phyloP scores from a whole-genome alignment of 2,888 invertebrate genomes.

The Ypsolopha sequella region DNA sequence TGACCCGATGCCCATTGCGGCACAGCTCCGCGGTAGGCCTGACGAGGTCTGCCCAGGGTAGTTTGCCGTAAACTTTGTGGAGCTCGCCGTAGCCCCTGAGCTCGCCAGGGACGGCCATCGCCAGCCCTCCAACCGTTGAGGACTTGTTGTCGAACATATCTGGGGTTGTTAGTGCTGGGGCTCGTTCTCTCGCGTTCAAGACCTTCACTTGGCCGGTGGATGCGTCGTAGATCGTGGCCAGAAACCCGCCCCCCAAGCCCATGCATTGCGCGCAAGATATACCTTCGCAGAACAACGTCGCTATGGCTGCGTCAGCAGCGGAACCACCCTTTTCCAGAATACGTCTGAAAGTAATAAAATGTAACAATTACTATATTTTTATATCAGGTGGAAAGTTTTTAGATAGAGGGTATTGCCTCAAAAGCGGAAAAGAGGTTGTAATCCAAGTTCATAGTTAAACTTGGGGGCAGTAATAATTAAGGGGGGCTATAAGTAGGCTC shows the following conservation, averaged over 20 bases:
- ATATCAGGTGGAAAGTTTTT: not conserved
- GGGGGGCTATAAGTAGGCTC: too few relatives aligned
- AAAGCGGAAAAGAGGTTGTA: too few relatives aligned
- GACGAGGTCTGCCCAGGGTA: conserved; percentile 85
- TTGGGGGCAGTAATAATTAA: too few relatives aligned
- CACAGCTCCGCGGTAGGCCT: conserved; percentile 84
- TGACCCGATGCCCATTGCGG: conserved; percentile 77
- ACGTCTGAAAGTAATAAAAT: conserved; percentile 45
- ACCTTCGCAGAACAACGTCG: conserved; percentile 88
- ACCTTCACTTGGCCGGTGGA: conserved; percentile 70
- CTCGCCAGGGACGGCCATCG: conserved; percentile 90
- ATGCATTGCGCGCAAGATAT: conserved; percentile 85
- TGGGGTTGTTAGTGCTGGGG: conserved; percentile 75
- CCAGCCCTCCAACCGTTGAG: conserved; percentile 71
- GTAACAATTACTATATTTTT: not conserved
- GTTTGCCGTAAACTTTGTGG: conserved; percentile 77
- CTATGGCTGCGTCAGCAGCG: conserved; percentile 90
- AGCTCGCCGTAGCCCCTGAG: conserved; percentile 86
- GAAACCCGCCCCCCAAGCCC: conserved; percentile 92
- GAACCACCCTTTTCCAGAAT: conserved; percentile 80
- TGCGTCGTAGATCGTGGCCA: conserved; percentile 85
- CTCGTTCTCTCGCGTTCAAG: conserved; percentile 83
- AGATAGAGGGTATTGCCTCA: too few relatives aligned
- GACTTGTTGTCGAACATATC: conserved; percentile 76
- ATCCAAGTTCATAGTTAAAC: too few relatives aligned